Conservation (phyloP, 2,113 vertebrate species). For the Proterorhinus semilunaris region DNA sequence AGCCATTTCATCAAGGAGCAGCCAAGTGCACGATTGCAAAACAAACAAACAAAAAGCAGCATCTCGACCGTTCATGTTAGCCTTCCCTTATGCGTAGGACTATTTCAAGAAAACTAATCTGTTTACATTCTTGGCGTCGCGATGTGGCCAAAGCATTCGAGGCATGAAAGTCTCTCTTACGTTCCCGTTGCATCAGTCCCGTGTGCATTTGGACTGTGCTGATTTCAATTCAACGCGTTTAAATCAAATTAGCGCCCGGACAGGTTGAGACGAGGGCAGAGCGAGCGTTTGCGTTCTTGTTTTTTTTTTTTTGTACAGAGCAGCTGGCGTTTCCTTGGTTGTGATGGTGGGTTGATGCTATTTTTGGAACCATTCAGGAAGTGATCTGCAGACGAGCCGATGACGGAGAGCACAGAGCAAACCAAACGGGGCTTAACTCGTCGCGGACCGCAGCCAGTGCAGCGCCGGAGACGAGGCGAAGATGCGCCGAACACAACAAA, state of each 20-base stretch:
- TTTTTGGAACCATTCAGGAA: slow-evolving; percentile 74
- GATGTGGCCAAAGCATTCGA: neutral
- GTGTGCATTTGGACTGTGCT: neutral
- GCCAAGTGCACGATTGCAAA: neutral
- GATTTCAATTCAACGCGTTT: neutral
- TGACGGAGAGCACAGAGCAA: slow-evolving; percentile 43
- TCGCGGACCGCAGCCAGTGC: slow-evolving; percentile 33
- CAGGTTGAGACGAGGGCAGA: slow-evolving; percentile 47
- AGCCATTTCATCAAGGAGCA: no score
- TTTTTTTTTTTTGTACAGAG: slow-evolving; percentile 57
- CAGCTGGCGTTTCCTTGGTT: slow-evolving; percentile 70
- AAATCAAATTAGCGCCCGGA: slow-evolving; percentile 14
- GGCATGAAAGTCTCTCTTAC: neutral
- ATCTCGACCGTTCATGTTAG: neutral
- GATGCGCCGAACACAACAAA: neutral
- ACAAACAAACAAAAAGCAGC: neutral
- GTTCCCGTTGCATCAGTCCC: neutral
- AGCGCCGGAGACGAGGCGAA: neutral
- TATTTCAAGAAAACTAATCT: neutral
- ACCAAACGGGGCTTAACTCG: slow-evolving; percentile 37
- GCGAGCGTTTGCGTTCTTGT: slow-evolving; percentile 21
- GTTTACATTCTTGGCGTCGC: slow-evolving; percentile 39
- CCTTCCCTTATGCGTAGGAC: neutral
- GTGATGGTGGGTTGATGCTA: slow-evolving; percentile 69
- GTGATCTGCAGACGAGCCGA: slow-evolving; percentile 63